Conservation (phyloP, 2,113 vertebrate species). For the Bubo bubo region DNA sequence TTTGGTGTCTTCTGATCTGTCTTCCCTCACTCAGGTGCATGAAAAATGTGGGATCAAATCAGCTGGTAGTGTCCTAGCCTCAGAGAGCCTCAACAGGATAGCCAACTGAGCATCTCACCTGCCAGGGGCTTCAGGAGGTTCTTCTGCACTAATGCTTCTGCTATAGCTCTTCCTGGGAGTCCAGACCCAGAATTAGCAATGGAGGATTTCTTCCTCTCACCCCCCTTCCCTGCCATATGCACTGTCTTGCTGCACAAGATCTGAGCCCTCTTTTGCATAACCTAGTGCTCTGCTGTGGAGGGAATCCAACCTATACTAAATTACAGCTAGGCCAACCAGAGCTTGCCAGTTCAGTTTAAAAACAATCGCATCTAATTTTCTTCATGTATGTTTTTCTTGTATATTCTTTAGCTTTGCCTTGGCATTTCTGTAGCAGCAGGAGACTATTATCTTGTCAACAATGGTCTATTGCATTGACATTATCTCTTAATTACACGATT, state of each 20-base stretch:
- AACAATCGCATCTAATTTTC: slow-evolving; percentile 41
- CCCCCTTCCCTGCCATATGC: fast-evolving
- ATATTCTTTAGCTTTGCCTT: slow-evolving; percentile 57
- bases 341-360: slow-evolving; percentile 19
- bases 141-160: background rate
- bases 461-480: slow-evolving; percentile 74
- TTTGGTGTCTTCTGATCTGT: background rate
- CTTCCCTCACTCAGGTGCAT: background rate
- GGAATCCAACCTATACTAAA: background rate
- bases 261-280: background rate
- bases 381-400: slow-evolving; percentile 39
- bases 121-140: fast-evolving
- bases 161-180: background rate
- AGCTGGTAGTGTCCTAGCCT: fast-evolving
- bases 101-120: background rate
- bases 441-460: slow-evolving; percentile 77
- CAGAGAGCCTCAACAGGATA: background rate
- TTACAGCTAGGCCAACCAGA: background rate
- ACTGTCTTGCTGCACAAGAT: background rate
- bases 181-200: background rate
- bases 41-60: background rate
- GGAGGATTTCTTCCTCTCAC: background rate
- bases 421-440: slow-evolving; percentile 68
- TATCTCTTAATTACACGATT: slow-evolving; percentile 81
- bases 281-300: background rate